Base-by-base conservation (phyloP, 2,797 vertebrate genomes). In the Pangasius djambal region DNA sequence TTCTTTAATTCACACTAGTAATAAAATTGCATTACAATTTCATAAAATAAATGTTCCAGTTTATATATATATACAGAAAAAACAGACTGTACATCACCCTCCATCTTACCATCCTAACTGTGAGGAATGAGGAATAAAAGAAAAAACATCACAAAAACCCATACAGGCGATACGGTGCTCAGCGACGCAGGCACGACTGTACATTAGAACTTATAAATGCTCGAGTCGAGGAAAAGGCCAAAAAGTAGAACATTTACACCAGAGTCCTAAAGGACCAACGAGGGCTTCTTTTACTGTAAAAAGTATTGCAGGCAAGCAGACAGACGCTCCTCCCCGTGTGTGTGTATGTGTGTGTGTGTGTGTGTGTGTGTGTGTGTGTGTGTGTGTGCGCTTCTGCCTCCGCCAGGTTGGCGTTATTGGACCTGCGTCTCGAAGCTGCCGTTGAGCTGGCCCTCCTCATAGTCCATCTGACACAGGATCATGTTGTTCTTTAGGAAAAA, bases 11-110 rank as follows among this genome's bases (percentile, higher is more conserved):
- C 97, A 99, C 98, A 99, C 98, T 97, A 98, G 99, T 99, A 99
- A 99, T 99, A 99, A 99, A 99, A 99, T 98, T 97, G 98, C 98
- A 98, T 99, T 99, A 99, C 99, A 99, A 97, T 99, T 97, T 99
- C 98, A 99, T 99, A 99, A 99, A 99, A 99, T 99, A 99, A 99
- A 99, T 99, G 98, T 99, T 99, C 98, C 98, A 97, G 98, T 99
- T 98, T 99, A 99, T 97, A 97, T 99, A 97, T 99, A 99, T 98
- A 99, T 50, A 67, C 28, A 85, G 8, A 97, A 98, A 94, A 99
- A 99, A 99, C 97, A 97, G 97, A 98, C 98, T 99, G 98, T 99
- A 99, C 99, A 99, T 97, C 75, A 97, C 97, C 97, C 97, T 97
- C 96, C 96, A 96, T 95, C 95, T 93, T 94, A 97, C 96, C 95